These are phyloP conservation scores for Hiodon tergisus DNA, from an alignment of 2,113 vertebrate species.

Conservation along the genomic window DNA sequence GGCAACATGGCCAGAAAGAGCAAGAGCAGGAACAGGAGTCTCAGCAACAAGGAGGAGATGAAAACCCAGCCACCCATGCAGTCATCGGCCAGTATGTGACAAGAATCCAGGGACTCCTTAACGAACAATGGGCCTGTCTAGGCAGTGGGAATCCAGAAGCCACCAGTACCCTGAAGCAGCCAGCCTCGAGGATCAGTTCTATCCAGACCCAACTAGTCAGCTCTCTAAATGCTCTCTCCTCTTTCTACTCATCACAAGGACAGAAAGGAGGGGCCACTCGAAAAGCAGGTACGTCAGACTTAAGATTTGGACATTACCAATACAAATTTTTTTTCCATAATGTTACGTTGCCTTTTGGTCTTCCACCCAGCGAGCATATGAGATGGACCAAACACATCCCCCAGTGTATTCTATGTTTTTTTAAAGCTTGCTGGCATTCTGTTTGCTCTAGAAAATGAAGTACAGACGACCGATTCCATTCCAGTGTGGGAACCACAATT, in stretches of 20 bases:
- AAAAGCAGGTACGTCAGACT: constrained; percentile 59
- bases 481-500: constrained; percentile 9
- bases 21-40: constrained; percentile 17
- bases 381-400: constrained; percentile 12
- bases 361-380: background rate
- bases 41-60: constrained; percentile 47
- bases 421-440: background rate
- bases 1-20: background rate
- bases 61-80: constrained; percentile 63
- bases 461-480: constrained; percentile 16
- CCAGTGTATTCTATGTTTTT: background rate
- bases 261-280: constrained; percentile 63
- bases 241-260: constrained; percentile 75
- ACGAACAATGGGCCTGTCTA: constrained; percentile 91
- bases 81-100: constrained; percentile 86
- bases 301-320: background rate
- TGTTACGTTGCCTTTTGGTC: background rate
- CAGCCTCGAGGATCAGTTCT: constrained; percentile 89
- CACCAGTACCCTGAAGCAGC: constrained; percentile 69
- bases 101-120: constrained; percentile 87
- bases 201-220: constrained; percentile 93
- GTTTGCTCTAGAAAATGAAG: constrained; percentile 15
- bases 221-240: constrained; percentile 87
- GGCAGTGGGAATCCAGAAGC: constrained; percentile 80
- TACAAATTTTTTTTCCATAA: constrained; percentile 4